These are phyloP conservation scores for Oncorhynchus masou DNA, from an alignment of 2,113 vertebrate genomes.

Conservation along the genomic window DNA sequence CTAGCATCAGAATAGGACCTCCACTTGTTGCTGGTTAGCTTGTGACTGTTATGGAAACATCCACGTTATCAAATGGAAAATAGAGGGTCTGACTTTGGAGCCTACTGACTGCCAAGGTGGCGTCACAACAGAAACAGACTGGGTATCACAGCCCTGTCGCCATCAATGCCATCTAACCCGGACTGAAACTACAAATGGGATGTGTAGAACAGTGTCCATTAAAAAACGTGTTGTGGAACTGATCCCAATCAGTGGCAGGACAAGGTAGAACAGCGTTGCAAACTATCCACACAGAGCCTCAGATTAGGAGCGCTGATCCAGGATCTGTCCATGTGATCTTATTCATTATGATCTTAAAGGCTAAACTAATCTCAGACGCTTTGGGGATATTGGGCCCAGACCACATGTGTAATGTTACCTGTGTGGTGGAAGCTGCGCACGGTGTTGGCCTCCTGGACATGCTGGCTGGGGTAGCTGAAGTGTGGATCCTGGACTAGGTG, in stretches of 20 bases:
- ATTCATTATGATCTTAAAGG: no score
- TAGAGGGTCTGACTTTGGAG: neutral
- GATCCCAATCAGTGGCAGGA: no score
- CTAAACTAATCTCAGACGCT: no score
- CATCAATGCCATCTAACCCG: neutral
- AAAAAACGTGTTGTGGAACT: neutral
- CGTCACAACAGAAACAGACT: neutral
- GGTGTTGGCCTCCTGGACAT: slow-evolving; percentile 77
- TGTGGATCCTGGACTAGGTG: slow-evolving; percentile 71
- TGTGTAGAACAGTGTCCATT: neutral
- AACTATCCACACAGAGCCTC: no score
- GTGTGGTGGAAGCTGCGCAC: slow-evolving; percentile 77
- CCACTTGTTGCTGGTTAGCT: neutral
- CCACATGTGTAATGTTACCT: slow-evolving; percentile 48
- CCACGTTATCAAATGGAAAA: slow-evolving; percentile 1
- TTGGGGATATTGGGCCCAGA: no score
- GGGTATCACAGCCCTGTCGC: neutral
- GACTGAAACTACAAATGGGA: neutral
- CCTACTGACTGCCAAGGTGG: neutral
- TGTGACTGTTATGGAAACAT: neutral
- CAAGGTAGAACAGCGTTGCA: no score
- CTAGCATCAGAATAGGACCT: neutral
- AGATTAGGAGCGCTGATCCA: no score
- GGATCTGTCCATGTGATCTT: no score
- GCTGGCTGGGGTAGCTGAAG: slow-evolving; percentile 73